A percentile compares a stretch with the other conserved stretches of the same genome.
Conservation (phyloP, 2,797 vertebrate species). For the Agapornis canus region DNA sequence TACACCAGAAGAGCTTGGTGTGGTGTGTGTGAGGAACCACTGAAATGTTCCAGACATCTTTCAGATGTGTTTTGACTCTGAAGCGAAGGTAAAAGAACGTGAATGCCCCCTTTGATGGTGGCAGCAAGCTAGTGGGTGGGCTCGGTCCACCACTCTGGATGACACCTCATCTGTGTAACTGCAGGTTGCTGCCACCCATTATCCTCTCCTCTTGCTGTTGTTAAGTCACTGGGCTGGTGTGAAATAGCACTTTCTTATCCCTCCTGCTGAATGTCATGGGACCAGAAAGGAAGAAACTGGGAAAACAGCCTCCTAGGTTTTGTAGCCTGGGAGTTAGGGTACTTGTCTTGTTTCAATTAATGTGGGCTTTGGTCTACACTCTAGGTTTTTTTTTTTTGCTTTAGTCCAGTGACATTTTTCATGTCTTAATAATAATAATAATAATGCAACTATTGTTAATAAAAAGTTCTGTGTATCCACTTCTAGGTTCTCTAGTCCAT, state of each 20-base stretch:
- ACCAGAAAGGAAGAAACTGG: background rate
- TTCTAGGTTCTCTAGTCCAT: background rate
- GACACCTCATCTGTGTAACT: background rate
- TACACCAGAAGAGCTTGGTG: background rate
- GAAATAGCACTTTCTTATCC: background rate
- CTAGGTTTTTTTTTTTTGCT: background rate
- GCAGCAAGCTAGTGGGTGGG: background rate
- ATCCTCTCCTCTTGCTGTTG: background rate
- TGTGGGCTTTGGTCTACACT: background rate
- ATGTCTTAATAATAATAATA: background rate
- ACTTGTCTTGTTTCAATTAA: background rate
- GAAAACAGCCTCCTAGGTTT: background rate
- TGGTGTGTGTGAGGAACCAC: accelerated
- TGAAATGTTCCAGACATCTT: background rate
- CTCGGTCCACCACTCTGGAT: background rate
- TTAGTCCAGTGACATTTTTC: background rate
- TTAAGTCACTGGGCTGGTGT: accelerated
- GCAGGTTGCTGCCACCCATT: background rate
- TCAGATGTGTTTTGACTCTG: background rate
- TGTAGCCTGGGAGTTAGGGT: background rate
- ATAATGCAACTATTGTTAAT: background rate
- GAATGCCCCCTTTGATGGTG: background rate
- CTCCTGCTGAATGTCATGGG: background rate
- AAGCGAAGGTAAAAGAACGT: background rate
- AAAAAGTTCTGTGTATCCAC: background rate